Percentiles rank a stretch among this genome's conserved stretches.
phyloP scores from a whole-genome alignment of 2,888 invertebrate species.

The Melanophora roralis region DNA sequence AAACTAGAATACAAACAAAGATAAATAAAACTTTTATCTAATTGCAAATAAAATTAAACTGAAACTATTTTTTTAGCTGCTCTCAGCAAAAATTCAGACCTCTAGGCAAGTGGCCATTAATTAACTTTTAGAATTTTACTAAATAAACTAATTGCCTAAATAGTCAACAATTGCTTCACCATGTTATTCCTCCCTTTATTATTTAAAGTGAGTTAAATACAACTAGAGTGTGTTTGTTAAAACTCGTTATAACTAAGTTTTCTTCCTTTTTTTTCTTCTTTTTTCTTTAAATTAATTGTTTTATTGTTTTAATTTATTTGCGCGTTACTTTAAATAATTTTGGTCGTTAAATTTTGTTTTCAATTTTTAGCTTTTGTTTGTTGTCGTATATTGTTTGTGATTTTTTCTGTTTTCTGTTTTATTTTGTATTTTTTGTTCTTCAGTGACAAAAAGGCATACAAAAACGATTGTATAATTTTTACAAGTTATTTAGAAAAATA shows the following conservation, averaged over 20 bases:
- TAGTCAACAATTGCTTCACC: background rate
- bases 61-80: too few species aligned
- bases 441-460: constrained; percentile 23
- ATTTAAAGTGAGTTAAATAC: constrained; percentile 10
- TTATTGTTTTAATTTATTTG: constrained; percentile 63
- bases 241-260: constrained; percentile 44
- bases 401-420: background rate
- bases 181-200: constrained; percentile 12
- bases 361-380: too few species aligned
- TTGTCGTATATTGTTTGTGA: too few species aligned
- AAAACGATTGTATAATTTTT: constrained; percentile 47
- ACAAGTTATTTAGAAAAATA: constrained; percentile 34
- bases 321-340: constrained; percentile 54
- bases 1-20: too few species aligned
- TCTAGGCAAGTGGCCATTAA: too few species aligned
- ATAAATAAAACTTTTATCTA: too few species aligned
- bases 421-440: constrained; percentile 11
- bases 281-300: constrained; percentile 60
- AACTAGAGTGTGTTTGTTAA: constrained; percentile 21
- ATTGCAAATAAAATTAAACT: too few species aligned
- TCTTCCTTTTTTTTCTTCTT: constrained; percentile 30
- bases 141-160: too few species aligned
- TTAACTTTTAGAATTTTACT: too few species aligned
- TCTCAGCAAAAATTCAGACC: too few species aligned
- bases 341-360: too few species aligned